Evolutionary conservation across 2,888 invertebrate genomes (phyloP), one percentile per base, ranked within the genome.

Genomic region (Cordilura impudica): DNA sequence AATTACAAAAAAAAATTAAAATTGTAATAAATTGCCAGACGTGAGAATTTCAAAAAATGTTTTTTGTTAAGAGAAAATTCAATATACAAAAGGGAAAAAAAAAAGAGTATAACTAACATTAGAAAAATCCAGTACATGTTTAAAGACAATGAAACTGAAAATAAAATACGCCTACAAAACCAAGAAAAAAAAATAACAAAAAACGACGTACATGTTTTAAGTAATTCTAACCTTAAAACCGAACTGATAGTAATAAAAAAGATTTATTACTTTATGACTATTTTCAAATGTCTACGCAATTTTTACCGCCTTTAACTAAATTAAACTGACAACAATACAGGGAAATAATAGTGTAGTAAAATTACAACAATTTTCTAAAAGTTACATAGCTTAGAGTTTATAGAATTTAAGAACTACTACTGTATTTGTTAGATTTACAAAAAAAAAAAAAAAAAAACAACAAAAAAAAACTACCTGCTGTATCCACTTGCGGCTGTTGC

Each of bases 221-320:
- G n/a, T n/a, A n/a, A n/a, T n/a, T n/a, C 39, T 12, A 66, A 56
- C 35, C 53, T 66, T 45, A 65, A 58, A 31, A 60, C n/a, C 21
- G 21, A 71, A 39, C 63, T 51, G 43, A 70, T 53, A 23, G 54
- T 67, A 70, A 74, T 82, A 81, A 81, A 82, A 76, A 78, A 82
- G 82, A 82, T 82, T 82, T 82, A 82, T 82, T 72, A 21, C 58
- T 81, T 82, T 82, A 81, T 80, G 77, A 78, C 67, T 72, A 43
- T 75, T 76, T 76, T 69, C 61, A 72, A 81, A 77, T 74, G 71
- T 79, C 79, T 75, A 75, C 58, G 75, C 71, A 79, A 79, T 79
- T 79, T 75, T 75, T 45, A 63, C 66, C 79, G 79, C 67, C 63
- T 65, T 58, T 47, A 10, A 49, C 14, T 6, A 6, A 72, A 10